Percentiles rank a stretch among this genome's conserved stretches.
Evolutionary conservation across 1,140 invertebrate species (phyloP).

Genomic region (Mactra quadrangularis): DNA sequence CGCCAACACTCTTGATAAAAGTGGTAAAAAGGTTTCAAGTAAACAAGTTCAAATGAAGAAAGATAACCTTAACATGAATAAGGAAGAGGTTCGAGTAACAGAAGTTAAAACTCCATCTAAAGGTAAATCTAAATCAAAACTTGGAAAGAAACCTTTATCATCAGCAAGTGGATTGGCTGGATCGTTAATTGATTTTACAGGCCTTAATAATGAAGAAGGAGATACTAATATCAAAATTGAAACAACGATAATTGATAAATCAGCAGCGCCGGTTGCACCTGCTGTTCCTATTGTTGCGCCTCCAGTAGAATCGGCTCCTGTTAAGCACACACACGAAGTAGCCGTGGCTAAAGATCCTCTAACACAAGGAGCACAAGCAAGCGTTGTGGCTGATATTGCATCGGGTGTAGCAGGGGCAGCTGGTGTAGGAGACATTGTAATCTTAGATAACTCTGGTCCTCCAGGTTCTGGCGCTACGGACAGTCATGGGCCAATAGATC

Average conservation of each 20-base stretch:
- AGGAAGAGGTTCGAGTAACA: not conserved
- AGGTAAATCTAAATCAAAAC: no score
- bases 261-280: no score
- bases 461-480: not conserved
- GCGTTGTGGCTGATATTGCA: not conserved
- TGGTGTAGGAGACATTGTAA: not conserved
- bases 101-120: not conserved
- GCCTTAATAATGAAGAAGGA: no score
- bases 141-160: no score
- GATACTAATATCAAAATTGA: no score
- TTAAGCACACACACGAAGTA: no score
- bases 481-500: not conserved
- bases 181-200: slow-evolving; percentile 1
- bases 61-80: not conserved
- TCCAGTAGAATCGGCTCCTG: no score
- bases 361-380: no score
- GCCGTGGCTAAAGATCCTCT: no score
- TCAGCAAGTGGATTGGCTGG: not conserved
- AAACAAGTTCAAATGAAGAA: not conserved
- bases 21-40: not conserved
- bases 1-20: not conserved
- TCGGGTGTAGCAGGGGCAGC: not conserved
- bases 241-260: no score
- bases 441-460: not conserved
- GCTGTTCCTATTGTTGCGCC: no score